Base-by-base conservation (phyloP, 2,113 vertebrate genomes). In the Pseudorhombus dupliciocellatus region DNA sequence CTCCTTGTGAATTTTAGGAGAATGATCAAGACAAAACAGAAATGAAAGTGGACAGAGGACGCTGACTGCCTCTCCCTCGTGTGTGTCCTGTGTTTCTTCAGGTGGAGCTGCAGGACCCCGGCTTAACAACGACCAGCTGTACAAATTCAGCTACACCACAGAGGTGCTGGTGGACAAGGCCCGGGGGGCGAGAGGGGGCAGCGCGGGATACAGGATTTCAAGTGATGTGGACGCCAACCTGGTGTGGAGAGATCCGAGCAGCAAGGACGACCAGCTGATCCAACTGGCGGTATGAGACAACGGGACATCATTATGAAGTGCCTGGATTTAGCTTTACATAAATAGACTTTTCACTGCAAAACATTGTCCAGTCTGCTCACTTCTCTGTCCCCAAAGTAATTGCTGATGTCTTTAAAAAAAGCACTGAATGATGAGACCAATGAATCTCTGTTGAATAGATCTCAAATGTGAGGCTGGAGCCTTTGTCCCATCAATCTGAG, bases 241-340 rank as follows among this genome's bases (percentile, higher is more conserved):
- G 12, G 81, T 96, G 20, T 99, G 98, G 98, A 95, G 96, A 90
- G 96, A 95, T 66, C 95, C 96, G 1, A 91, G 93, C 30, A 96
- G 91, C 20, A 94, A 96, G 28, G 96, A 97, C 12, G 94, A 99
- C 59, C 98, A 99, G 70, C 85, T 99, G 61, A 86, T 99, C 80
- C 93, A 92, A 85, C 64, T 98, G 70, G 85, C 1, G 82, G 97
- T 98, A 93, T 75, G 92, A 46, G 21, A 24, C 26, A 16, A 58
- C 4, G 21, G 24, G 34, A 40, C 54, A 31, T 31, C n/a, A 18
- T 24, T 16, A 14, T 1, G 4, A 42, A 3, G 16, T 37, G 12
- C 28, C 24, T 58, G 28, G n/a, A n/a, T 15, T n/a, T 4, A 48
- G 3, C 6, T 20, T 37, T 40, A 20, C 22, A 52, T 20, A 6